Evolutionary conservation across 2,888 invertebrate genomes (phyloP).

Genomic region (Apotomis capreana): DNA sequence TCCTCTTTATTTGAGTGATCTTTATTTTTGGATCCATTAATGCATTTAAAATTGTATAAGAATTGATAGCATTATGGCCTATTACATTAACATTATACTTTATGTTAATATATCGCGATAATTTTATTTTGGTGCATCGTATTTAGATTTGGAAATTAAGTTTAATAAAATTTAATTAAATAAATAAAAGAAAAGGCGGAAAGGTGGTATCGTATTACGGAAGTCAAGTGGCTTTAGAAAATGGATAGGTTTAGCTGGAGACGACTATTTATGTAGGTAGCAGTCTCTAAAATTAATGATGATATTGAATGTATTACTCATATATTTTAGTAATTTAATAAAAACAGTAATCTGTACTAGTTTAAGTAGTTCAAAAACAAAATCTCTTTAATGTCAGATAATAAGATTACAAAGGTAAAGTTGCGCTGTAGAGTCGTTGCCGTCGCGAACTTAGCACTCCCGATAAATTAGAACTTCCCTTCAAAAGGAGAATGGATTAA

Average conservation of each 20-base stretch:
- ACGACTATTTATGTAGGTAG: too few relatives aligned
- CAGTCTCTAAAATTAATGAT: too few relatives aligned
- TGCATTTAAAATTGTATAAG: conserved; percentile 14
- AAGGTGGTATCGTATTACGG: too few relatives aligned
- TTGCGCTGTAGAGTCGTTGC: conserved; percentile 66
- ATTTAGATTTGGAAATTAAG: background rate
- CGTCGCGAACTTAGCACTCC: conserved; percentile 78
- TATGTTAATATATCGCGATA: conserved; percentile 8
- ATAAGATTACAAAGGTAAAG: conserved; percentile 70
- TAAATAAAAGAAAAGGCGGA: too few relatives aligned
- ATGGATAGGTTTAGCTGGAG: too few relatives aligned
- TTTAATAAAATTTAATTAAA: too few relatives aligned
- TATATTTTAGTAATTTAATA: conserved; percentile 8
- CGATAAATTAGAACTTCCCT: conserved; percentile 81
- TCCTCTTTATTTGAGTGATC: conserved; percentile 11
- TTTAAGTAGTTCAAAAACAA: conserved; percentile 49
- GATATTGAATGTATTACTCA: background rate
- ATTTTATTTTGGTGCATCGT: conserved; percentile 1
- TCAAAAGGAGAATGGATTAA: conserved; percentile 80
- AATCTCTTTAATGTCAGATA: conserved; percentile 61
- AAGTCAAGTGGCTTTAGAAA: too few relatives aligned
- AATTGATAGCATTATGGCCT: conserved; percentile 21
- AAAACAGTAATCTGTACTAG: conserved; percentile 38
- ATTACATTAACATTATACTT: conserved; percentile 23
- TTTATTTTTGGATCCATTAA: conserved; percentile 14